These are phyloP conservation scores for Leptinotarsa lineolata DNA, from an alignment of 1,140 invertebrate genomes.

Conservation along the genomic window DNA sequence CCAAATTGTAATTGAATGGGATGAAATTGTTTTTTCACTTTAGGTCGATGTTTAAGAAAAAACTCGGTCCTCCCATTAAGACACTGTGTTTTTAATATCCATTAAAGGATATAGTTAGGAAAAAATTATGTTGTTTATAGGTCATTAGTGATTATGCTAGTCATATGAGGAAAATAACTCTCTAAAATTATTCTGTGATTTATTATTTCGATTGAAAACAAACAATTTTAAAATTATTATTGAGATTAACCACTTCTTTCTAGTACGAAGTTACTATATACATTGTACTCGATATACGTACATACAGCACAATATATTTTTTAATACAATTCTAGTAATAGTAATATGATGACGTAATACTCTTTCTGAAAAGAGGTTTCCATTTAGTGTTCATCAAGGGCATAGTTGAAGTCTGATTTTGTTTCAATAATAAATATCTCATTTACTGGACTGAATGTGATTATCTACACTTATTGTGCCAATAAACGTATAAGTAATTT, in stretches of 20 bases:
- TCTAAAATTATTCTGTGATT: not conserved
- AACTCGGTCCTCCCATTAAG: no score
- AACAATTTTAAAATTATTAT: not conserved
- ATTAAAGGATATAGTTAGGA: not conserved
- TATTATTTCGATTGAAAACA: no score
- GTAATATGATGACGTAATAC: not conserved
- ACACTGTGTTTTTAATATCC: no score
- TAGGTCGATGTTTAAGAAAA: no score
- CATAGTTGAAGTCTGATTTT: constrained; percentile 3
- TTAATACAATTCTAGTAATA: no score
- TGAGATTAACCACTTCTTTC: not conserved
- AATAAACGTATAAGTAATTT: not conserved
- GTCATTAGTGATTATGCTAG: not conserved
- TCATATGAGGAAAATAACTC: not conserved
- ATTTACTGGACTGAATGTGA: not conserved
- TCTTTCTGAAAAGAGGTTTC: not conserved
- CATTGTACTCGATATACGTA: not conserved
- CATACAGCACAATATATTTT: no score
- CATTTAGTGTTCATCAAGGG: not conserved
- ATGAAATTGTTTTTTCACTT: no score
- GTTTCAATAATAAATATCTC: not conserved
- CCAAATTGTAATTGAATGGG: no score
- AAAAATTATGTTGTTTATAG: not conserved
- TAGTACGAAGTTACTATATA: not conserved
- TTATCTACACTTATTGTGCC: not conserved